These are phyloP conservation scores for Steinernema hermaphroditum DNA, from an alignment of 2,888 invertebrate genomes.

Conservation along the genomic window DNA sequence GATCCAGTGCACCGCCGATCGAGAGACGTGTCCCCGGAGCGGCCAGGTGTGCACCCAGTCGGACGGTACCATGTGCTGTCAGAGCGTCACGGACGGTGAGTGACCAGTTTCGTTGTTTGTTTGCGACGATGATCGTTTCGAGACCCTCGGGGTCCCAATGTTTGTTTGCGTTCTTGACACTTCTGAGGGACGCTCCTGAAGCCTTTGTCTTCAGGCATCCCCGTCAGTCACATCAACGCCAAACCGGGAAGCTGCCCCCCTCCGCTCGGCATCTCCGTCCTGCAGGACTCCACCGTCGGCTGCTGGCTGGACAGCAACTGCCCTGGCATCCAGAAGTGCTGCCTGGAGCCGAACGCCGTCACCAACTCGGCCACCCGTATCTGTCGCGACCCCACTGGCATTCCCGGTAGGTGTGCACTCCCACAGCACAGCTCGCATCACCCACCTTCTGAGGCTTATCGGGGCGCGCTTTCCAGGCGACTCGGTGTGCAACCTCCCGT, in stretches of 20 bases:
- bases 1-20: slow-evolving; percentile 61
- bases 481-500: slow-evolving; percentile 59
- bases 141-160: background rate
- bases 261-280: slow-evolving; percentile 56
- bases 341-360: slow-evolving; percentile 65
- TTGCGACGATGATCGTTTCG: slow-evolving; percentile 5
- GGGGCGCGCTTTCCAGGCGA: slow-evolving; percentile 45
- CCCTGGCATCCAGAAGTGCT: slow-evolving; percentile 65
- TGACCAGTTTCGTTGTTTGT: slow-evolving; percentile 20
- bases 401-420: slow-evolving; percentile 48
- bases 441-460: slow-evolving; percentile 24
- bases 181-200: background rate
- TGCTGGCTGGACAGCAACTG: slow-evolving; percentile 65
- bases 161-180: background rate
- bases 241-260: slow-evolving; percentile 62
- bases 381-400: slow-evolving; percentile 63
- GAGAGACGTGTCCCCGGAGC: slow-evolving; percentile 58
- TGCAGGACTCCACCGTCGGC: slow-evolving; percentile 57
- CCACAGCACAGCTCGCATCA: background rate
- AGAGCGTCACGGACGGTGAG: slow-evolving; percentile 56
- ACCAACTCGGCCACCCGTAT: slow-evolving; percentile 61
- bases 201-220: slow-evolving; percentile 53
- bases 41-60: slow-evolving; percentile 63
- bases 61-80: slow-evolving; percentile 63
- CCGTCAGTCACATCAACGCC: slow-evolving; percentile 63